Conservation (phyloP, 2,797 vertebrate species). For the Phoxinus dragarum region DNA sequence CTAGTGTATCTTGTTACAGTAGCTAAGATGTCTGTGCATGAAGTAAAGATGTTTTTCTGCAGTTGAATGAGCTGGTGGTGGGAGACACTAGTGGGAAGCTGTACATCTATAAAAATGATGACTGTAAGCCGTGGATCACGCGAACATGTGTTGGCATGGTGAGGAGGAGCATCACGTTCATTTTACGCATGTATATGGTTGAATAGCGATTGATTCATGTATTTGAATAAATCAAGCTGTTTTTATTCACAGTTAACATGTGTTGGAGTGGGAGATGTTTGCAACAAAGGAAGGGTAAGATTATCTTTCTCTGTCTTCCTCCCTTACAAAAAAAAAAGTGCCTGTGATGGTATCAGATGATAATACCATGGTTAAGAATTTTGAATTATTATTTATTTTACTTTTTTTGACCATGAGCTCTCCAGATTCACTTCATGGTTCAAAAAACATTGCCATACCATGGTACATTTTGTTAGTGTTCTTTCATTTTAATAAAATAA, state of each 20-base stretch:
- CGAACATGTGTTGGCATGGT: constrained; percentile 94
- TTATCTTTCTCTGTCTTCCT: not conserved
- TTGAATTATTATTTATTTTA: not conserved
- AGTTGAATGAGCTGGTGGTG: constrained; percentile 95
- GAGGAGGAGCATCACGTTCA: constrained; percentile 58
- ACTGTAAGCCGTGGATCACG: constrained; percentile 89
- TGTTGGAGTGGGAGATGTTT: constrained; percentile 92
- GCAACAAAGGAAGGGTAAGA: constrained; percentile 94
- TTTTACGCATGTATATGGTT: not conserved
- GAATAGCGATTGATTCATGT: not conserved
- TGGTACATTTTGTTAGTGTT: not conserved
- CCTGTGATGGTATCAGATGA: not conserved
- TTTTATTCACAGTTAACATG: constrained; percentile 86
- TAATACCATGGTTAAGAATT: not conserved
- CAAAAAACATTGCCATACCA: not conserved
- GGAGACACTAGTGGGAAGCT: constrained; percentile 94
- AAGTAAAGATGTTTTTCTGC: not conserved
- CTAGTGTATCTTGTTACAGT: not conserved
- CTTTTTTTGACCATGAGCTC: not conserved
- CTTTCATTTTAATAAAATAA: not conserved
- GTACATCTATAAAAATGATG: constrained; percentile 92
- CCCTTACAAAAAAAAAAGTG: not conserved
- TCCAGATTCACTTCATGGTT: not conserved
- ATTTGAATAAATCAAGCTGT: not conserved
- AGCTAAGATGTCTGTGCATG: not conserved